Percentiles rank a stretch among this genome's conserved stretches.
These are phyloP conservation scores for Helleia helle DNA, from an alignment of 2,888 invertebrate genomes.

Conservation along the genomic window DNA sequence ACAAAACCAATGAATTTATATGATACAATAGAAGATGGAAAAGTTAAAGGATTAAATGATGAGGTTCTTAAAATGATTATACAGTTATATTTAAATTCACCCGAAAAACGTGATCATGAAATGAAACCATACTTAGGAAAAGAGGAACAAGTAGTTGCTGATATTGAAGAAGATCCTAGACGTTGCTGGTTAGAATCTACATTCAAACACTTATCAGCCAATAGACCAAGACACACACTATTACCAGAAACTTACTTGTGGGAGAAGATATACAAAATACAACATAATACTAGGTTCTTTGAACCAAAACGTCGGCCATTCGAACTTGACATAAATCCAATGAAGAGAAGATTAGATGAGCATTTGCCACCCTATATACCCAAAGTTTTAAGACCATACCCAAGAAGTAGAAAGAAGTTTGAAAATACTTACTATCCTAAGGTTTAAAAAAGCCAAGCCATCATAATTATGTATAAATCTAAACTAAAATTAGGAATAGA, in stretches of 20 bases:
- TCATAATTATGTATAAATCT: neutral
- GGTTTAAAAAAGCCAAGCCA: conserved; percentile 31
- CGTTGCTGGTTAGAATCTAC: conserved; percentile 79
- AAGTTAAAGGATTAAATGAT: conserved; percentile 86
- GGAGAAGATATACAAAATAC: conserved; percentile 87
- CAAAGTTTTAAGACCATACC: conserved; percentile 75
- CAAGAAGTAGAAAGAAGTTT: conserved; percentile 75
- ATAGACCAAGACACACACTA: conserved; percentile 76
- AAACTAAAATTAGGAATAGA: neutral
- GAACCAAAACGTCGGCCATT: conserved; percentile 82
- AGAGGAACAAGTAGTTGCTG: conserved; percentile 73
- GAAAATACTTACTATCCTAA: conserved; percentile 81
- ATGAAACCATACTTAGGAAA: conserved; percentile 83
- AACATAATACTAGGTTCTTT: conserved; percentile 78
- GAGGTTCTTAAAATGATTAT: conserved; percentile 82
- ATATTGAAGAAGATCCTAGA: conserved; percentile 79
- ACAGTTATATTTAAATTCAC: conserved; percentile 82
- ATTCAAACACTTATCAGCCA: conserved; percentile 80
- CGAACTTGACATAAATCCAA: conserved; percentile 76
- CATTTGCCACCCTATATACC: conserved; percentile 81
- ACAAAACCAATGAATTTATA: conserved; percentile 82
- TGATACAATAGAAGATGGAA: conserved; percentile 80
- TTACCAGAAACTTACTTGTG: conserved; percentile 83
- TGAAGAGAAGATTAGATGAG: conserved; percentile 77
- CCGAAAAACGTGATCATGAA: conserved; percentile 74